Conservation (phyloP, 2,797 vertebrate genomes). For the Cottoperca gobio region DNA sequence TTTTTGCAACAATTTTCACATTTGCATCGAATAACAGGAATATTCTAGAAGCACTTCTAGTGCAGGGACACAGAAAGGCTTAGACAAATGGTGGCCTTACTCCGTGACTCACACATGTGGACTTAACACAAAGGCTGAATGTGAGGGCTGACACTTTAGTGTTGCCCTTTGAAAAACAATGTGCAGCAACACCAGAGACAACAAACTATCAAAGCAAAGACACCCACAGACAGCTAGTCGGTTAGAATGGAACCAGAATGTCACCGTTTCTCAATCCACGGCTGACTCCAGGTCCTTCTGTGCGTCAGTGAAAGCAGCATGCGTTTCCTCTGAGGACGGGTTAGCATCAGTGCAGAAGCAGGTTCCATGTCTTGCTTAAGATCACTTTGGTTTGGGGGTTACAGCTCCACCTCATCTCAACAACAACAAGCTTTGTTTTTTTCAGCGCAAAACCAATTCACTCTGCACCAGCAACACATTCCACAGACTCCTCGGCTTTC, state of each 20-base stretch:
- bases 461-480: slow-evolving; percentile 5
- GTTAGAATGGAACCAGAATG: neutral
- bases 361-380: neutral
- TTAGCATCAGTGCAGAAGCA: neutral
- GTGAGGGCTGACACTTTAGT: neutral
- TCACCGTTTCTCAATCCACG: neutral
- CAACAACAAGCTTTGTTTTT: neutral
- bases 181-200: neutral
- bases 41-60: neutral
- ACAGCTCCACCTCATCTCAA: neutral
- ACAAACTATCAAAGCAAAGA: neutral
- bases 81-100: neutral
- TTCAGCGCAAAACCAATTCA: neutral
- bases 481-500: slow-evolving; percentile 9
- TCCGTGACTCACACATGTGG: neutral
- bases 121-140: neutral
- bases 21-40: neutral
- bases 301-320: neutral
- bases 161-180: neutral
- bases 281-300: neutral
- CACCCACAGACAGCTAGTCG: neutral
- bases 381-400: neutral
- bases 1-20: neutral
- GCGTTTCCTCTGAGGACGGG: neutral
- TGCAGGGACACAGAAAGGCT: neutral